Base-by-base conservation (phyloP, 2,113 vertebrate genomes). In the Nestor notabilis region DNA sequence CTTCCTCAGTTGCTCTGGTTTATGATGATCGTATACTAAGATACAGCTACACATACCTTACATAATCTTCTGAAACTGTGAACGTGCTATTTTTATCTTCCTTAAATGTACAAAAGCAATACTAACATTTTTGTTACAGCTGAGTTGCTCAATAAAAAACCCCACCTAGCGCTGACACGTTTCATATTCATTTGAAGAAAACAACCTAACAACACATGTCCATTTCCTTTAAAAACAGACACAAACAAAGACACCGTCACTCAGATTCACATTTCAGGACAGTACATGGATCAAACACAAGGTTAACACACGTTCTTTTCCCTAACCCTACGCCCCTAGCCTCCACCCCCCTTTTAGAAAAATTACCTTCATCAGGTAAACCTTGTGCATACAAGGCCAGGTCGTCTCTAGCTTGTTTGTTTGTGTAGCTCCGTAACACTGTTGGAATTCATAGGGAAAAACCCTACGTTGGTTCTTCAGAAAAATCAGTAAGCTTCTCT, bases 31-130 rank as follows among this genome's bases (percentile, higher is more conserved):
- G 0, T 39, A 58, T 53, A 72, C 18, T 37, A 83, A 90, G 47
- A 89, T 58, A 90, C 53, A 92, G 80, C 64, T 84, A 92, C 56
- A 52, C 46, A 64, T 60, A 91, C 39, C 72, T 94, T 87, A 78
- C 46, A 81, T 84, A 95, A 91, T 87, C 55, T 70, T 77, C 70
- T 79, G 68, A 78, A 92, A 90, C 63, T 55, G 18, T 28, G 23
- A 89, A 92, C 76, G 79, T 43, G 33, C 52, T 87, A 56, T 91
- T 93, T 89, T 93, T 92, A 80, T 50, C 43, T 80, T 86, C 43
- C 87, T 90, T 63, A 79, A 60, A 68, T 7, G 43, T 25, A 46
- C 61, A 71, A 85, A 31, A 82, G 70, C 82, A 92, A 83, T 41
- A 92, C 52, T 72, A 88, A 82, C 63, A 63, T 94, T 90, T 92